Evolutionary conservation across 2,113 vertebrate species (phyloP).

Genomic region (Cyrtonyx montezumae): DNA sequence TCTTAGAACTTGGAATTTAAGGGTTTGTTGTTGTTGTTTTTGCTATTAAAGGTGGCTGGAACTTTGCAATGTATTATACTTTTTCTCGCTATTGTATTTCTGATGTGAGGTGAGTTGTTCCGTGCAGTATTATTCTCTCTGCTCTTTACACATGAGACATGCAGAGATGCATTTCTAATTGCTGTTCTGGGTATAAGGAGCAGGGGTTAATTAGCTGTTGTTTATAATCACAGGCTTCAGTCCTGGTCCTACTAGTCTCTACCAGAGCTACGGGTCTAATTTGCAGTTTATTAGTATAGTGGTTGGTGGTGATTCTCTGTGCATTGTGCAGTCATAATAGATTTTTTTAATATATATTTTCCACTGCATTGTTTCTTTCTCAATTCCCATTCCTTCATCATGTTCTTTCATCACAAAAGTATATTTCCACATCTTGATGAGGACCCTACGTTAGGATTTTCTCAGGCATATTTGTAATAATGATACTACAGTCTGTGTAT

Average conservation of each 20-base stretch:
- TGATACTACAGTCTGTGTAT: background rate
- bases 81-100: background rate
- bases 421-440: background rate
- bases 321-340: background rate
- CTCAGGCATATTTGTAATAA: background rate
- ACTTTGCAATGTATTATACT: background rate
- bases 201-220: background rate
- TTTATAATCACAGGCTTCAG: slow-evolving; percentile 20
- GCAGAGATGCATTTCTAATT: background rate
- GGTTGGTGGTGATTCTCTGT: background rate
- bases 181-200: background rate
- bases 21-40: background rate
- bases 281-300: background rate
- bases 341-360: background rate
- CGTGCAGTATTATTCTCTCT: background rate
- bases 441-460: background rate
- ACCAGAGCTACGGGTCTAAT: background rate
- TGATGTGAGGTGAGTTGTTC: background rate
- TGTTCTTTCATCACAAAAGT: background rate
- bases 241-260: background rate
- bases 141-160: background rate
- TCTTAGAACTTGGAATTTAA: background rate
- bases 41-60: background rate
- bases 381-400: background rate
- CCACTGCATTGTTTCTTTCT: background rate